Percentiles rank a stretch among this genome's conserved stretches.
These are phyloP conservation scores for Sebastes diaconus DNA, from an alignment of 2,797 vertebrate genomes.

Conservation along the genomic window DNA sequence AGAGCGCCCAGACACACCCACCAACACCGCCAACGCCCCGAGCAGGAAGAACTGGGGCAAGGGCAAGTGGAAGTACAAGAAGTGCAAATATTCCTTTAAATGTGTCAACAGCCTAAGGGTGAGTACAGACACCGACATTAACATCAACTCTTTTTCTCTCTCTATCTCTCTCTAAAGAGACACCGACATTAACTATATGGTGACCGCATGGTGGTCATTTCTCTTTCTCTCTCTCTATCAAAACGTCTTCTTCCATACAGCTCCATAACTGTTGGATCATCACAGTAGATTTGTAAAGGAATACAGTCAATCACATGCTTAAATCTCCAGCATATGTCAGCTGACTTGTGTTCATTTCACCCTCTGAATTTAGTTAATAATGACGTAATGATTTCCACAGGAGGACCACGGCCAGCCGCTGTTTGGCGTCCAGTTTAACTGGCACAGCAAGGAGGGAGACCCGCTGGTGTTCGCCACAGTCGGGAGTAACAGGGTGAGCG, in stretches of 20 bases:
- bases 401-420: slow-evolving; percentile 97
- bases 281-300: neutral
- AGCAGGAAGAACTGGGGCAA: slow-evolving; percentile 98
- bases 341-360: neutral
- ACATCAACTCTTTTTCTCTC: too few relatives aligned
- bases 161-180: too few relatives aligned
- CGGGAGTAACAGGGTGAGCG: slow-evolving; percentile 95
- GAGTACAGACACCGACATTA: slow-evolving; percentile 36
- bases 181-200: too few relatives aligned
- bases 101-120: slow-evolving; percentile 98
- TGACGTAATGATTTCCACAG: slow-evolving; percentile 65
- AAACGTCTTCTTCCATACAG: neutral
- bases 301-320: rapidly evolving
- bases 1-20: slow-evolving; percentile 95
- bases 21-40: slow-evolving; percentile 94
- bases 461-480: slow-evolving; percentile 98
- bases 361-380: neutral
- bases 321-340: neutral
- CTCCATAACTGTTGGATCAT: neutral
- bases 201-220: too few relatives aligned
- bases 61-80: slow-evolving; percentile 99
- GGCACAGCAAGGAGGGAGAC: slow-evolving; percentile 99
- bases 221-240: neutral
- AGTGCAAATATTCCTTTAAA: slow-evolving; percentile 98
- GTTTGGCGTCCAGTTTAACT: slow-evolving; percentile 99